Evolutionary conservation across 2,113 vertebrate species (phyloP).

Genomic region (human (Homo sapiens)): GRCh38 chr16:20177001-20177500

Average conservation of each 20-base stretch:
- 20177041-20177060: not conserved
- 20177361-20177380: not conserved
- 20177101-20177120: constrained; percentile 29
- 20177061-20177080: not conserved
- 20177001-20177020: not conserved
- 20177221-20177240: not conserved
- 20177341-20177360: not conserved
- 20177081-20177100: constrained; percentile 18
- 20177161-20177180: not conserved
- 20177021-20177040: not conserved
- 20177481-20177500: not conserved
- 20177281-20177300: not conserved
- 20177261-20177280: not conserved
- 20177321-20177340: not conserved
- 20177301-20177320: accelerated
- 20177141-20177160: not conserved
- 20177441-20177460: not conserved
- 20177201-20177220: not conserved
- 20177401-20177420: not conserved
- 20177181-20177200: not conserved
- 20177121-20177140: not conserved
- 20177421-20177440: not conserved
- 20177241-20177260: not conserved
- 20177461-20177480: not conserved
- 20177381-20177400: not conserved